Evolutionary conservation across 2,797 vertebrate species (phyloP).

Genomic region (Leptoclinus maculatus): DNA sequence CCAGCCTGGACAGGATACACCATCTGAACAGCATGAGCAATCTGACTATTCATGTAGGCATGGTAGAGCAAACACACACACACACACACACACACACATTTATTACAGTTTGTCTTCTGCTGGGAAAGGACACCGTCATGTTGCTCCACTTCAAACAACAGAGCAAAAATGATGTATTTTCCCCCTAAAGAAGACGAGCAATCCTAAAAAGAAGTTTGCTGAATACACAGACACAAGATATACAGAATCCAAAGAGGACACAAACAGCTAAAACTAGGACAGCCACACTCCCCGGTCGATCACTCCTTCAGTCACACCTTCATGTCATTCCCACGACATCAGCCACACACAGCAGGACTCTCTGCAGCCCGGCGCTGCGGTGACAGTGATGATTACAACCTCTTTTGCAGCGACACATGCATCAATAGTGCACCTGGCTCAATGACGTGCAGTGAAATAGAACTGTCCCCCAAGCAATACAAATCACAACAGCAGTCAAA

Average conservation of each 20-base stretch:
- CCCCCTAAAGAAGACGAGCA: not conserved
- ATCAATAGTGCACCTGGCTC: slow-evolving; percentile 7
- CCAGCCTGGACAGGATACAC: slow-evolving; percentile 43
- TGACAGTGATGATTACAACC: slow-evolving; percentile 44
- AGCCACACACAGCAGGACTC: slow-evolving; percentile 43
- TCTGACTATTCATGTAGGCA: slow-evolving; percentile 49
- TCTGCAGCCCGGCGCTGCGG: slow-evolving; percentile 2
- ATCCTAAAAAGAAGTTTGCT: not conserved
- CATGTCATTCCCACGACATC: slow-evolving; percentile 49
- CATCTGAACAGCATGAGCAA: slow-evolving; percentile 58
- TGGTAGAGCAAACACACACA: slow-evolving; percentile 40
- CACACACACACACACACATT: not conserved
- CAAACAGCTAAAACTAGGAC: slow-evolving; percentile 46
- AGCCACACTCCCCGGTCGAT: slow-evolving; percentile 26
- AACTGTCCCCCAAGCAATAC: slow-evolving; percentile 24
- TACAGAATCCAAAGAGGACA: not conserved
- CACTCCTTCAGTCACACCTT: slow-evolving; percentile 54
- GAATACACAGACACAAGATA: slow-evolving; percentile 20
- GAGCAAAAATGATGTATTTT: not conserved
- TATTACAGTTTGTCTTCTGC: not conserved
- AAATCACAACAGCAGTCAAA: slow-evolving; percentile 6
- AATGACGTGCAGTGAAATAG: slow-evolving; percentile 20
- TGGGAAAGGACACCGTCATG: not conserved
- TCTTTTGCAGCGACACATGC: slow-evolving; percentile 29
- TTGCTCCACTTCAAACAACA: slow-evolving; percentile 6